phyloP scores from a whole-genome alignment of 2,888 invertebrate species.

The Podabrus alpinus region DNA sequence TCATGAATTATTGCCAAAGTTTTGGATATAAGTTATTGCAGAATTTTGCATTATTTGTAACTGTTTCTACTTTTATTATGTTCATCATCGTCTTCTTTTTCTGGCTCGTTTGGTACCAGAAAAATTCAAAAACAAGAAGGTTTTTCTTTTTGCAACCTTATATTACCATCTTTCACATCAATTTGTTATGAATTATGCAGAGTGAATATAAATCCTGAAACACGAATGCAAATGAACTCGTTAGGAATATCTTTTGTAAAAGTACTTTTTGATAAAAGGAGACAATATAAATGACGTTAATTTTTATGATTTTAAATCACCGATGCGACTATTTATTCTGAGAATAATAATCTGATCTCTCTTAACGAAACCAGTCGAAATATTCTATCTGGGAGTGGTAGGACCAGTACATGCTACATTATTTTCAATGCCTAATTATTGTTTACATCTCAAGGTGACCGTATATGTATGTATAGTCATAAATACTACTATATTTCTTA shows the following conservation, averaged over 20 bases:
- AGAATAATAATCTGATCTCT: constrained; percentile 45
- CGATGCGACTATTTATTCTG: constrained; percentile 45
- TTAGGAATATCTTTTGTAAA: constrained; percentile 25
- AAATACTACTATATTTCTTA: constrained; percentile 51
- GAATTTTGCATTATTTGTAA: neutral
- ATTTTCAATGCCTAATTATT: constrained; percentile 54
- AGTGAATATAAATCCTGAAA: neutral
- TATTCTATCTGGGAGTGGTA: constrained; percentile 45
- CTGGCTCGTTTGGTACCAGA: neutral
- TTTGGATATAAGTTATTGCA: neutral
- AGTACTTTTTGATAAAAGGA: constrained; percentile 40
- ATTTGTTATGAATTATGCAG: neutral
- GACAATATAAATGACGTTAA: constrained; percentile 45
- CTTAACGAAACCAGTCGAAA: constrained; percentile 42
- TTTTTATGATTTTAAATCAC: constrained; percentile 39
- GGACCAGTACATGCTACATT: constrained; percentile 47
- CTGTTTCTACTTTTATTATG: neutral
- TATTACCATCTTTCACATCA: neutral
- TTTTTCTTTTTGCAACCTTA: neutral
- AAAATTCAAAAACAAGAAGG: neutral
- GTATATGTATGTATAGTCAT: constrained; percentile 49
- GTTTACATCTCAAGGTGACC: constrained; percentile 55
- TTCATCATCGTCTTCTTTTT: neutral
- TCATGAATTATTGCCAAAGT: neutral
- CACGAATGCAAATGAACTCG: constrained; percentile 29